Conservation (phyloP, 1,140 invertebrate species). For the Pseudobourletiella spinata region DNA sequence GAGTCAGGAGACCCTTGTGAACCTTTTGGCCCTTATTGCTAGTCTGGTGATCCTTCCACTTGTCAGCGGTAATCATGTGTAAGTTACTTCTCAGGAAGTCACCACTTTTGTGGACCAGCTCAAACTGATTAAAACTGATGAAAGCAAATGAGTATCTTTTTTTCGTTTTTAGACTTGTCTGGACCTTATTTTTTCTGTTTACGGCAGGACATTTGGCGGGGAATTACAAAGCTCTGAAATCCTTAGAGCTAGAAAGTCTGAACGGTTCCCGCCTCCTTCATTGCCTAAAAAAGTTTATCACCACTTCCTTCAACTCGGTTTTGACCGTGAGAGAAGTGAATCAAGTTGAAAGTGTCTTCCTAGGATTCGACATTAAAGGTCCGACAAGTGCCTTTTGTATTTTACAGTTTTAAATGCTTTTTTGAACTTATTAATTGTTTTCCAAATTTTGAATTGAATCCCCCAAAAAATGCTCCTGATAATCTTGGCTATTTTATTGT, state of each 20-base stretch:
- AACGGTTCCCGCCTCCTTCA: slow-evolving; percentile 66
- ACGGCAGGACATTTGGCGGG: slow-evolving; percentile 72
- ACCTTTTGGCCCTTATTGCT: slow-evolving; percentile 68
- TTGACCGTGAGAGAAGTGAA: slow-evolving; percentile 48
- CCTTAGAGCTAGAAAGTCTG: slow-evolving; percentile 62
- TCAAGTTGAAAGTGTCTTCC: slow-evolving; percentile 49
- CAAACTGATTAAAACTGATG: not conserved
- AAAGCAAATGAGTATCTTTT: not conserved
- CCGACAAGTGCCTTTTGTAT: no score
- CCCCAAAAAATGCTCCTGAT: no score
- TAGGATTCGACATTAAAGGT: slow-evolving; percentile 45
- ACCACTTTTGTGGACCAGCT: no score
- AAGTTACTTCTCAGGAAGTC: slow-evolving; percentile 12
- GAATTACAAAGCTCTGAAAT: slow-evolving; percentile 75
- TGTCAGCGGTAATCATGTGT: slow-evolving; percentile 46
- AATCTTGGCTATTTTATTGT: no score
- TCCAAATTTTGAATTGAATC: no score
- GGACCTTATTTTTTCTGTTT: slow-evolving; percentile 60
- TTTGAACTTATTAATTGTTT: no score
- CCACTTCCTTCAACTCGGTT: slow-evolving; percentile 45
- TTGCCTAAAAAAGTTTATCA: slow-evolving; percentile 54
- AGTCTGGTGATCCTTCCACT: slow-evolving; percentile 65
- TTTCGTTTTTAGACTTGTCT: slow-evolving; percentile 49
- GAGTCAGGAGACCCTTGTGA: slow-evolving; percentile 91
- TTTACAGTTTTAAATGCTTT: no score